A percentile compares a stretch with the other conserved stretches of the same genome.
These are phyloP conservation scores for Hyperopisus bebe DNA, from an alignment of 2,113 vertebrate species.

Conservation along the genomic window DNA sequence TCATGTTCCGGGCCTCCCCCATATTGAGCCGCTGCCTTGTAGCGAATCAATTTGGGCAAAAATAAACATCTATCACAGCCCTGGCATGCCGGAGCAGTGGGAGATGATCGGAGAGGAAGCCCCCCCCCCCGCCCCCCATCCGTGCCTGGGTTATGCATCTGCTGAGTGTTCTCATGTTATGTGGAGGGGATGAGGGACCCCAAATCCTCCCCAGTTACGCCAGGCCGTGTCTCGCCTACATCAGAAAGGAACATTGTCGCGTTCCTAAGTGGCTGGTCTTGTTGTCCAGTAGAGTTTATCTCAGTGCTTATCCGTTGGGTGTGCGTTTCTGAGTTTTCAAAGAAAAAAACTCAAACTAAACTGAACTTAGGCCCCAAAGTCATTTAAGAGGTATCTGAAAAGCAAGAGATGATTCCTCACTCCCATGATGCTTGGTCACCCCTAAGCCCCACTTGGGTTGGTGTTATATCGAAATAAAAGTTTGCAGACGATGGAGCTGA, in stretches of 20 bases:
- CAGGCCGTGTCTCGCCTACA: background rate
- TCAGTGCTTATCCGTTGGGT: background rate
- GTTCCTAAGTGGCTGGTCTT: background rate
- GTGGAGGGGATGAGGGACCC: background rate
- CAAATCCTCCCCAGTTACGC: background rate
- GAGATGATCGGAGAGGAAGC: slow-evolving; percentile 29
- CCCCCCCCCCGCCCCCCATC: slow-evolving; percentile 33
- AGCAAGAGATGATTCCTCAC: background rate
- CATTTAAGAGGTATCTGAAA: background rate
- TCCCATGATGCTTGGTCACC: background rate
- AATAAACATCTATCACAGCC: slow-evolving; percentile 46
- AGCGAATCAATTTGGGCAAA: slow-evolving; percentile 44
- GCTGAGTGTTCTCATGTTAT: background rate
- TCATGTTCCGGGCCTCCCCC: slow-evolving; percentile 36
- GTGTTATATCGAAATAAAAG: slow-evolving; percentile 1
- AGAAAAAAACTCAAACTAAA: background rate
- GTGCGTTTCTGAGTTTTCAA: background rate
- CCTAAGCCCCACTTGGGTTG: background rate
- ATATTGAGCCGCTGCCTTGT: slow-evolving; percentile 38
- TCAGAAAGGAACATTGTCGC: background rate
- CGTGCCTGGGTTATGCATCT: slow-evolving; percentile 18
- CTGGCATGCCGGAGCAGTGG: slow-evolving; percentile 26
- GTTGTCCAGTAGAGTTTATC: background rate
- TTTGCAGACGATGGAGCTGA: background rate
- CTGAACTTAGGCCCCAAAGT: background rate